phyloP scores from a whole-genome alignment of 2,113 vertebrate species.

The Gavia stellata region DNA sequence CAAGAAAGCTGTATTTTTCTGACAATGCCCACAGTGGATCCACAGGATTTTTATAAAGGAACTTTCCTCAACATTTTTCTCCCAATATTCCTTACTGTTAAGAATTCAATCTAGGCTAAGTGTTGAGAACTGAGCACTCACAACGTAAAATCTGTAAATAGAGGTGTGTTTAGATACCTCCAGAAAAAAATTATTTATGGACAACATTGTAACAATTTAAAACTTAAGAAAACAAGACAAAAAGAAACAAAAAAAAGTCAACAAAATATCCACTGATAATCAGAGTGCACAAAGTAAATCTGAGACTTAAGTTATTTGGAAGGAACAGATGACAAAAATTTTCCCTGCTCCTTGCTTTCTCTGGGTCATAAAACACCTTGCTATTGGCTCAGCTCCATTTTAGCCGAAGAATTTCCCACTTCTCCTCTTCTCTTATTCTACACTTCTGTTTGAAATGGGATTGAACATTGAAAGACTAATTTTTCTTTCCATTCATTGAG shows the following conservation, averaged over 20 bases:
- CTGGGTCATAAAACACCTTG: neutral
- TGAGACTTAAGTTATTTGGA: neutral
- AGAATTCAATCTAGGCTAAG: neutral
- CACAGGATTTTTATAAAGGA: slow-evolving; percentile 11
- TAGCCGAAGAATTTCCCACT: neutral
- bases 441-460: neutral
- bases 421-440: neutral
- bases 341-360: neutral
- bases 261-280: neutral
- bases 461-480: neutral
- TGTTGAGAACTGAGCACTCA: neutral
- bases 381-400: neutral
- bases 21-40: slow-evolving; percentile 18
- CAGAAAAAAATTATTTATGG: neutral
- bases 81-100: neutral
- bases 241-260: neutral
- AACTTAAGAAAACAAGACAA: neutral
- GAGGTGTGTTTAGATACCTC: neutral
- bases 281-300: neutral
- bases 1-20: slow-evolving; percentile 45
- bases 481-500: neutral
- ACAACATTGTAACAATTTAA: neutral
- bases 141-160: neutral
- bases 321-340: neutral
- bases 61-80: neutral